Conservation (phyloP, 53 echinoderm and acorn worm genomes). For the Arbacia lixula region DNA sequence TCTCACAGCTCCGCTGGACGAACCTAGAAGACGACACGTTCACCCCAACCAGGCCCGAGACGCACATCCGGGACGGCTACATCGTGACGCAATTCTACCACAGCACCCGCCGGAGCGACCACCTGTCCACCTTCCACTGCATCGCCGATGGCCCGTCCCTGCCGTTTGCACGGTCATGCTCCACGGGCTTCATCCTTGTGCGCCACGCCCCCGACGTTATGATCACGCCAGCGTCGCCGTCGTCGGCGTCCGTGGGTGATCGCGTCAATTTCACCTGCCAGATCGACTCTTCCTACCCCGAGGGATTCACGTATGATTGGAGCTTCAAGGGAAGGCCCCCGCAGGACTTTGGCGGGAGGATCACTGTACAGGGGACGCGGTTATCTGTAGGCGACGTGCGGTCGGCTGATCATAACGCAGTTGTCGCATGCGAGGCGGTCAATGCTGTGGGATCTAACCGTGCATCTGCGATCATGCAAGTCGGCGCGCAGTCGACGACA, state of each 20-base stretch:
- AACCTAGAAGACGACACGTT: conserved; percentile 23
- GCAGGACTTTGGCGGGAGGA: neutral
- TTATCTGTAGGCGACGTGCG: conserved; percentile 51
- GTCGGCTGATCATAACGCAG: conserved; percentile 24
- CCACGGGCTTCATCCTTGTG: conserved; percentile 73
- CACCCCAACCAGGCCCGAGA: conserved; percentile 20
- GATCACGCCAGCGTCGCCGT: conserved; percentile 58
- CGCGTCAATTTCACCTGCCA: conserved; percentile 69
- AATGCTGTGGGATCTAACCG: conserved; percentile 58
- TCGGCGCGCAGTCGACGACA: neutral
- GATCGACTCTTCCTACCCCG: conserved; percentile 69
- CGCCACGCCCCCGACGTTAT: conserved; percentile 67
- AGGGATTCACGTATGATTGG: conserved; percentile 66
- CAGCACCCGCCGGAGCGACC: conserved; percentile 62
- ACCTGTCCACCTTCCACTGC: conserved; percentile 74
- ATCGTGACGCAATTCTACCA: conserved; percentile 68
- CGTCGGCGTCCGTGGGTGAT: conserved; percentile 52
- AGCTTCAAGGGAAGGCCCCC: conserved; percentile 40
- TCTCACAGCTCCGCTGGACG: conserved; percentile 22
- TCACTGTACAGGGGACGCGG: neutral
- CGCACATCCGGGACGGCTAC: conserved; percentile 60
- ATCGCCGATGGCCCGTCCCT: conserved; percentile 35
- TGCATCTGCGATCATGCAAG: conserved; percentile 51
- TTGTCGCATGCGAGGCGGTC: conserved; percentile 56
- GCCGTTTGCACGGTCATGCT: conserved; percentile 58